Base-by-base conservation (phyloP, 2,113 vertebrate species). In the Neogale vison region DNA sequence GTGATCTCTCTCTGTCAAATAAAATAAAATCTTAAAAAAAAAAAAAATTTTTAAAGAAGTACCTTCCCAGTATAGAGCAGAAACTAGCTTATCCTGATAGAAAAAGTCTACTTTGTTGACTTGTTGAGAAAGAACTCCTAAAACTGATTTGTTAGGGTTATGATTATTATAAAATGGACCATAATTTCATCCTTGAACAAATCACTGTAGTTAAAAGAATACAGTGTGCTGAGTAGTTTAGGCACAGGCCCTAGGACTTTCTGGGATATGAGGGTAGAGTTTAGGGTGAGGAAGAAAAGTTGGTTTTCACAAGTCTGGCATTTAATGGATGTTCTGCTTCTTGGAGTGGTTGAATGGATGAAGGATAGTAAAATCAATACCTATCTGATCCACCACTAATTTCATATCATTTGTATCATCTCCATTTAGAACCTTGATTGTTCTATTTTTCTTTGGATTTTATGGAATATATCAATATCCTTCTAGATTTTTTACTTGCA, bases 251-350 rank as follows among this genome's bases (percentile, higher is more conserved):
- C 29, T 10, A 24, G 45, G 42, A 67, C n/a, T 81, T 59, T 80
- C 47, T 76, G 20, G 24, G 24, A 65, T 20, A 72, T 36, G 52
- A 20, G 2, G 1, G 26, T 3, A 18, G 1, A 86, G 29, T 90
- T 39, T 87, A 11, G 11, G 6, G 6, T 72, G 1, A 67, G 15
- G 52, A 18, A 80, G 93, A 47, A 39, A 12, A 57, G 34, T 65
- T 76, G 4, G 0, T 55, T 95, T 96, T 69, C 39, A 82, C 0
- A 17, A 59, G 14, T 23, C n/a, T 96, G 79, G 6, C 34, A 69
- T 93, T 79, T 93, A 76, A 76, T 65, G 14, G 4, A n/a, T 96
- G 11, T 80, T 79, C n/a, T 93, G 18, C 82, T 95, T 95, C 45
- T 39, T 34, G n/a, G 82, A 79, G 17, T 61, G 24, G 77, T 67